These are phyloP conservation scores for Sebastes minor DNA, from an alignment of 2,797 vertebrate genomes.

Conservation along the genomic window DNA sequence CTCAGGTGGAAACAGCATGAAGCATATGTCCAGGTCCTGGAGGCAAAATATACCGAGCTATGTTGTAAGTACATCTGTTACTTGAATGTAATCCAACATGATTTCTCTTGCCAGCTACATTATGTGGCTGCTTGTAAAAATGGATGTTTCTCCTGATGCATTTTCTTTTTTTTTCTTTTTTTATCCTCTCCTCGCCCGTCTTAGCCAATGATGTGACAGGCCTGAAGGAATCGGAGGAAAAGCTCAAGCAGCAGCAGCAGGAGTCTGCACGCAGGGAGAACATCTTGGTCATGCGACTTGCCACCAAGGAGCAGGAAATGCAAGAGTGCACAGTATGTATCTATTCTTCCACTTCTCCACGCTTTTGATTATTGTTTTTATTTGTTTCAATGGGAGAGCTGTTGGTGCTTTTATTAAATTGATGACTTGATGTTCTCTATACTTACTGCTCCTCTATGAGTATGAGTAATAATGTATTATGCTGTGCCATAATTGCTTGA, in stretches of 20 bases:
- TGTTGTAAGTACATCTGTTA: constrained; percentile 90
- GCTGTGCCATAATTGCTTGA: neutral
- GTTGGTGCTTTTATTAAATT: neutral
- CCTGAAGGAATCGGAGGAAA: constrained; percentile 98
- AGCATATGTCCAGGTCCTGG: constrained; percentile 95
- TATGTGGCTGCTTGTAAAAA: neutral
- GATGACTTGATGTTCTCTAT: neutral
- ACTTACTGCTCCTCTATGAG: neutral
- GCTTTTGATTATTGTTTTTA: neutral
- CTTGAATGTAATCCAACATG: neutral
- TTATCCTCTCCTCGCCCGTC: neutral
- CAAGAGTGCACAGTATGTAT: constrained; percentile 98
- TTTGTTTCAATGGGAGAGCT: neutral
- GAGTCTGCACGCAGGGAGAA: constrained; percentile 98
- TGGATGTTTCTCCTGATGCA: constrained; percentile 17
- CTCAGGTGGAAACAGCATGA: constrained; percentile 99
- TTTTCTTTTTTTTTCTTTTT: neutral
- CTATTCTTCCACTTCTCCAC: neutral
- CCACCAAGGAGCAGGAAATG: constrained; percentile 99
- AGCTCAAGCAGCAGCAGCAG: constrained; percentile 98
- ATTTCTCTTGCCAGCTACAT: neutral
- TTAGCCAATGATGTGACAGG: constrained; percentile 97
- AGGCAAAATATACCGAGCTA: constrained; percentile 96
- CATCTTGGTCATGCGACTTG: constrained; percentile 98
- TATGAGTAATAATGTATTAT: neutral